Conservation (phyloP, 2,113 vertebrate genomes). For the Nymphicus hollandicus region DNA sequence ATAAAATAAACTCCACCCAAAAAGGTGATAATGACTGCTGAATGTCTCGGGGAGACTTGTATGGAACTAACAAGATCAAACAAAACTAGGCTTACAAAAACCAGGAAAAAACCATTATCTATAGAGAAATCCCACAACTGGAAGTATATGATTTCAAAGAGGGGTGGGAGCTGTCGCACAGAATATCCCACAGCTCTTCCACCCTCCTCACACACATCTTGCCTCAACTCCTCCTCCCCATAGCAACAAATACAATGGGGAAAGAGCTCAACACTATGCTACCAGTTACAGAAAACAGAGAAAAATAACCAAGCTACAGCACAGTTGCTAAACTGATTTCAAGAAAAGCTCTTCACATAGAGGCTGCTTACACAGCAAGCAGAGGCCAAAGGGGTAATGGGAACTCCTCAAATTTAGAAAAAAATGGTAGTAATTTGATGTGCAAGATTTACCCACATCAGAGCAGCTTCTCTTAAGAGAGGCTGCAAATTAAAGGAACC, state of each 20-base stretch:
- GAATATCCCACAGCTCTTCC: background rate
- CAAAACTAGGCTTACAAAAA: conserved; percentile 57
- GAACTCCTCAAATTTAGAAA: conserved; percentile 2
- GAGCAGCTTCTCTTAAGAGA: background rate
- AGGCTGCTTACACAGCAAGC: conserved; percentile 53
- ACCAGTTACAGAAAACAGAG: background rate
- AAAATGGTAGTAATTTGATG: background rate
- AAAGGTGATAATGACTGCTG: conserved; percentile 84
- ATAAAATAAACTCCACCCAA: conserved; percentile 82
- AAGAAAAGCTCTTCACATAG: conserved; percentile 20
- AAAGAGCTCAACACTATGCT: background rate
- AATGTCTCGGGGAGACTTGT: conserved; percentile 83
- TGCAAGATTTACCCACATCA: background rate
- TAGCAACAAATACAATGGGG: background rate
- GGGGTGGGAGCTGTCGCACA: background rate
- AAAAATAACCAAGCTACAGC: conserved; percentile 13
- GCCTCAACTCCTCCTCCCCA: background rate
- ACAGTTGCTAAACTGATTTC: conserved; percentile 21
- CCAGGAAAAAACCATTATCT: background rate
- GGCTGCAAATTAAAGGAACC: background rate
- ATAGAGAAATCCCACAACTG: conserved; percentile 76
- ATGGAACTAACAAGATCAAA: conserved; percentile 71
- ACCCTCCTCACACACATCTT: background rate
- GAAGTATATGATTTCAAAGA: conserved; percentile 54
- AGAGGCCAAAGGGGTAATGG: conserved; percentile 34